A percentile compares a stretch with the other conserved stretches of the same genome.
phyloP scores from a whole-genome alignment of 2,113 vertebrate genomes.

The Ciconia boyciana region DNA sequence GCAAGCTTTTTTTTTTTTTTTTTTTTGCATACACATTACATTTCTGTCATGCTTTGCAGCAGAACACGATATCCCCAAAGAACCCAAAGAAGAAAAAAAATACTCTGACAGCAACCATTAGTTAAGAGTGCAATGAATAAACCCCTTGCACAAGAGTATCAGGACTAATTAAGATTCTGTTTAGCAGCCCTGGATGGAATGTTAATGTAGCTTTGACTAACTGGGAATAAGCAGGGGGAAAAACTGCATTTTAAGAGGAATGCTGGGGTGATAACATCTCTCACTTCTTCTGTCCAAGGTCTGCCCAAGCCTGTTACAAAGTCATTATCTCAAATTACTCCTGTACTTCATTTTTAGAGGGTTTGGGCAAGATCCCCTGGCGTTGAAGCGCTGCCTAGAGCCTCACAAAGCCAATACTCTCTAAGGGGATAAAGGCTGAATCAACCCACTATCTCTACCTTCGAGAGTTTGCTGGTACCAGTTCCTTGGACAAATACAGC shows the following conservation, averaged over 20 bases:
- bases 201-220: slow-evolving; percentile 79
- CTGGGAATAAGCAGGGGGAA: slow-evolving; percentile 62
- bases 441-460: slow-evolving; percentile 73
- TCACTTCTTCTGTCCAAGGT: slow-evolving; percentile 76
- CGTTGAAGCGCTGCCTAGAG: slow-evolving; percentile 69
- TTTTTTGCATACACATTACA: slow-evolving; percentile 57
- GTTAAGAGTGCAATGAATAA: slow-evolving; percentile 73
- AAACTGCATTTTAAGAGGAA: slow-evolving; percentile 77
- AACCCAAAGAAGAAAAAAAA: slow-evolving; percentile 66
- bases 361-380: slow-evolving; percentile 70
- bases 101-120: slow-evolving; percentile 74
- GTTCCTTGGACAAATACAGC: slow-evolving; percentile 70
- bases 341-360: slow-evolving; percentile 71
- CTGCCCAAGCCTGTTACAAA: slow-evolving; percentile 78
- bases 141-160: slow-evolving; percentile 77
- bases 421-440: slow-evolving; percentile 76
- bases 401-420: slow-evolving; percentile 80
- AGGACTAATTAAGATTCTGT: slow-evolving; percentile 84
- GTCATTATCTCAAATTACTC: slow-evolving; percentile 85
- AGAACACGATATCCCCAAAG: slow-evolving; percentile 73
- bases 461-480: slow-evolving; percentile 71
- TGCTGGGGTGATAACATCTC: slow-evolving; percentile 81
- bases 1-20: neutral
- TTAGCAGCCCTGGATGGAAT: slow-evolving; percentile 79
- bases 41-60: slow-evolving; percentile 73